Evolutionary conservation across 2,797 vertebrate species (phyloP).

Genomic region (Aldrovandia affinis): DNA sequence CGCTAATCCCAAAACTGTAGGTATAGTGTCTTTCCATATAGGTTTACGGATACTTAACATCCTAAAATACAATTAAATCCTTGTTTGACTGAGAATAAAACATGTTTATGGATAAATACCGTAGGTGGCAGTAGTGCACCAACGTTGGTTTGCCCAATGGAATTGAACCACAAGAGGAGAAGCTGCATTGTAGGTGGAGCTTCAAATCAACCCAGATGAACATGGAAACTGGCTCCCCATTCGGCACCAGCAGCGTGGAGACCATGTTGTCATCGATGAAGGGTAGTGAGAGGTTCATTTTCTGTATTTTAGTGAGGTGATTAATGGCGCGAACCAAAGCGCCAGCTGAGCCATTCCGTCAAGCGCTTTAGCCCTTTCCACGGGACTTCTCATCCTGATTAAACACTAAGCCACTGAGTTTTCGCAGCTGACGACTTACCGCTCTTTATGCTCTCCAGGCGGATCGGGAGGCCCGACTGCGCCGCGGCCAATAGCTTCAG

Average conservation of each 20-base stretch:
- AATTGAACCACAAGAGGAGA: background rate
- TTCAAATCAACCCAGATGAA: too few relatives aligned
- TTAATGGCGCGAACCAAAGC: background rate
- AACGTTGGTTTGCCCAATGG: background rate
- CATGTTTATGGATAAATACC: background rate
- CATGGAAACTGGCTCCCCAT: too few relatives aligned
- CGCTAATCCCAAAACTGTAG: background rate
- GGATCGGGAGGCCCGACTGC: conserved; percentile 85
- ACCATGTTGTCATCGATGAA: background rate
- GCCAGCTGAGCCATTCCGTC: background rate
- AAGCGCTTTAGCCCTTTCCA: conserved; percentile 52
- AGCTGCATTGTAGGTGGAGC: background rate
- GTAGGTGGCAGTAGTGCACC: too few relatives aligned
- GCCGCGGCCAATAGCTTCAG: conserved; percentile 91
- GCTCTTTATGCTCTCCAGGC: conserved; percentile 83
- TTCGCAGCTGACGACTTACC: conserved; percentile 71
- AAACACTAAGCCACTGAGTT: conserved; percentile 59
- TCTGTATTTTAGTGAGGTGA: background rate
- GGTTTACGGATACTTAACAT: background rate
- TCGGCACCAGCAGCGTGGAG: background rate
- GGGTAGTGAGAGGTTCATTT: background rate
- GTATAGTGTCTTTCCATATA: background rate
- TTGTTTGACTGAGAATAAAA: too few relatives aligned
- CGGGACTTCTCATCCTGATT: conserved; percentile 64
- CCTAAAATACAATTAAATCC: background rate